Evolutionary conservation across 53 echinoderm and acorn worm genomes (phyloP).

Genomic region (Temnopleurus reevesii): DNA sequence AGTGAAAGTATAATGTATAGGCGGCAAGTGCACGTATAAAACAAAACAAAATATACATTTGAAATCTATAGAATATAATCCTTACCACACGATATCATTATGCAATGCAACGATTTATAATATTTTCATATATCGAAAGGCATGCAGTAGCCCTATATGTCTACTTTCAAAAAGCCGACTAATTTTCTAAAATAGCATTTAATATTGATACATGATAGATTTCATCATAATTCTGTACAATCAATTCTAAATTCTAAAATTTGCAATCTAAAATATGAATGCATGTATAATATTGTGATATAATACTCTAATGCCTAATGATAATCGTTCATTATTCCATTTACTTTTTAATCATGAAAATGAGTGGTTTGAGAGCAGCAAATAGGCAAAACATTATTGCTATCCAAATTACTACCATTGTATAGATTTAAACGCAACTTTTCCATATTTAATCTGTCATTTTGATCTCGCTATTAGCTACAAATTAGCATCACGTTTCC

Average conservation of each 20-base stretch:
- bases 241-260: not conserved
- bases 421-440: no score
- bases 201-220: constrained; percentile 4
- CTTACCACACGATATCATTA: not conserved
- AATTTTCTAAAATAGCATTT: not conserved
- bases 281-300: no score
- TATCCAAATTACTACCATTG: no score
- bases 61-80: not conserved
- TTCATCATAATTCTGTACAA: not conserved
- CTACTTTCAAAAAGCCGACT: not conserved
- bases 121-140: constrained; percentile 6
- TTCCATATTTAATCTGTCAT: no score
- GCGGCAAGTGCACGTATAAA: constrained; percentile 55
- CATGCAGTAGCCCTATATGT: not conserved
- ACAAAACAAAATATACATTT: constrained; percentile 64
- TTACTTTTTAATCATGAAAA: no score
- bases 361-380: no score
- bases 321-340: no score
- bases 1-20: not conserved
- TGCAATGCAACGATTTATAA: not conserved
- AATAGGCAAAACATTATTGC: no score
- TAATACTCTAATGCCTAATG: no score
- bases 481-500: not conserved
- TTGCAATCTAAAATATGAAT: not conserved
- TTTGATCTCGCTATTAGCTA: no score